phyloP scores from a whole-genome alignment of 1,140 invertebrate genomes.

The Hypsibius dujardini region DNA sequence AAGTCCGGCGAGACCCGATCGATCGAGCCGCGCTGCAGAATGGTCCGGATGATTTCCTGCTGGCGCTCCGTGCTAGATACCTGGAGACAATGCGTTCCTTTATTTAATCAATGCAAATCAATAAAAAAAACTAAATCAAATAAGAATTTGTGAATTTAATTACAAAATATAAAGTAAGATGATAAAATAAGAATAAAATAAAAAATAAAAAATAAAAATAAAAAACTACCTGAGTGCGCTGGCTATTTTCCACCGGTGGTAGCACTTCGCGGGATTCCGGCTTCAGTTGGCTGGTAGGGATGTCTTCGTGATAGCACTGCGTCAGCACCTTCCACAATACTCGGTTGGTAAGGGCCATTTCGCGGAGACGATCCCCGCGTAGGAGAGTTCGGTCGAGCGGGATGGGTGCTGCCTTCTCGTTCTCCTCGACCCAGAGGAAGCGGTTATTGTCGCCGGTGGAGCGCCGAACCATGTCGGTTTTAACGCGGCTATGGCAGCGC shows the following conservation, averaged over 20 bases:
- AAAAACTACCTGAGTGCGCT: no score
- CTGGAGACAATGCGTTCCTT: no score
- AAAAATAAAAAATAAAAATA: no score
- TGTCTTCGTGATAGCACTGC: background rate
- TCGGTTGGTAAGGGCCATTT: slow-evolving; percentile 3
- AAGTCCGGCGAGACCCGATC: no score
- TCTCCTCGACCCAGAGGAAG: background rate
- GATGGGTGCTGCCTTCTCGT: background rate
- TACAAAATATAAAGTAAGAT: no score
- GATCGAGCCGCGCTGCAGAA: no score
- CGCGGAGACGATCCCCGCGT: background rate
- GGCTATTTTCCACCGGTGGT: background rate
- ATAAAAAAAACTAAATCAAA: no score
- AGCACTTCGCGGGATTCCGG: background rate
- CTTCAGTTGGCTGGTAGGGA: background rate
- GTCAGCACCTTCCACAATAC: background rate
- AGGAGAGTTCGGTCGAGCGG: background rate
- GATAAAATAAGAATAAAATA: no score
- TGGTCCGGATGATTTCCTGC: no score
- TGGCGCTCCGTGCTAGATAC: no score
- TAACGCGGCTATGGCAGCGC: background rate
- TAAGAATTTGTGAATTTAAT: no score
- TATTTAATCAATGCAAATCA: no score
- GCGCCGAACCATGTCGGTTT: background rate
- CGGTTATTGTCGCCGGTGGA: background rate